A percentile compares a stretch with the other conserved stretches of the same genome.
Evolutionary conservation across 2,888 invertebrate species (phyloP).

Genomic region (Anoncus sp.): DNA sequence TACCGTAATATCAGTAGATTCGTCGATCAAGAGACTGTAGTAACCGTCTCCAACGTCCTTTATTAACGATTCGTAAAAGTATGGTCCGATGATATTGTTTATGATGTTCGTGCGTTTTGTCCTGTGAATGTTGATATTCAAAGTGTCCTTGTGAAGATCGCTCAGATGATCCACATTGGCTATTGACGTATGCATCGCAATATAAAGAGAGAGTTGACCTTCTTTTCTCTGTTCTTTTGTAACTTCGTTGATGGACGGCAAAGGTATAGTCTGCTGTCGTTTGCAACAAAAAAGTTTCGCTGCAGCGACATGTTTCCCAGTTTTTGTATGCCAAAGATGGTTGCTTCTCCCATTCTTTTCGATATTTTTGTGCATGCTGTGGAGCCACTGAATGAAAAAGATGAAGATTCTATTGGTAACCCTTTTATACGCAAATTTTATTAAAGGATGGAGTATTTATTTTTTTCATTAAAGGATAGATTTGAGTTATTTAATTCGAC

Average conservation of each 20-base stretch:
- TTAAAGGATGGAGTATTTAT: too few species aligned
- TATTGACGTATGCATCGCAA: not conserved
- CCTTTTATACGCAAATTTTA: too few species aligned
- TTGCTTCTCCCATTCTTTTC: conserved; percentile 7
- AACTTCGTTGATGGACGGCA: not conserved
- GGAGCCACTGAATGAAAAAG: not conserved
- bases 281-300: conserved; percentile 2
- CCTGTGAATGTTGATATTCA: conserved; percentile 52
- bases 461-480: too few species aligned
- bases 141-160: conserved; percentile 2
- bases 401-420: too few species aligned
- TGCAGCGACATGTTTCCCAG: conserved; percentile 4
- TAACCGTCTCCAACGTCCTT: too few species aligned
- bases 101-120: conserved; percentile 63
- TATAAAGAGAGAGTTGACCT: not conserved
- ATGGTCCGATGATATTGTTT: conserved; percentile 58
- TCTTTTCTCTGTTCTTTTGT: not conserved
- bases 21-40: conserved; percentile 10
- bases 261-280: not conserved
- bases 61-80: conserved; percentile 31
- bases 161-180: too few species aligned
- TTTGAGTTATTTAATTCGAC: too few species aligned
- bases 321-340: not conserved
- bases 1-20: conserved; percentile 67
- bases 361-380: conserved; percentile 1